Percentiles rank a stretch among this genome's conserved stretches.
phyloP scores from a whole-genome alignment of 1,140 invertebrate species.

The Delia radicum region DNA sequence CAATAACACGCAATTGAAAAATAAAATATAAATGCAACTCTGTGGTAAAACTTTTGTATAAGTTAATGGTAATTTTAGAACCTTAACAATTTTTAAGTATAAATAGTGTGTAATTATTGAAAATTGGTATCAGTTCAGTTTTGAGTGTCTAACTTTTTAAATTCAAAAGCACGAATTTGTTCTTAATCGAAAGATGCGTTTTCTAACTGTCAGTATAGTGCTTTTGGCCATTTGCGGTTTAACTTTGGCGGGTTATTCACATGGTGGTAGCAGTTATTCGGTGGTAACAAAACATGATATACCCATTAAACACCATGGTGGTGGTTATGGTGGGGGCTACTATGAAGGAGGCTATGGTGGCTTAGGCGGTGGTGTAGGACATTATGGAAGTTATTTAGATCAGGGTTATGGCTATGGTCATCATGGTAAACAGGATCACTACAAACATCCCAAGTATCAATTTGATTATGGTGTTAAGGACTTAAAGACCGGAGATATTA shows the following conservation, averaged over 20 bases:
- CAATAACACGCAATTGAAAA: not conserved
- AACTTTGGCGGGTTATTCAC: slow-evolving; percentile 36
- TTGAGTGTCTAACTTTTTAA: not conserved
- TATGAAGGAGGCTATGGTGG: slow-evolving; percentile 26
- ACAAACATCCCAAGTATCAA: slow-evolving; percentile 66
- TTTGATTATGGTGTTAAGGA: slow-evolving; percentile 76
- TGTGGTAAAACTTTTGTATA: not conserved
- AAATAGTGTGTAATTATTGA: not conserved
- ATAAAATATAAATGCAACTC: not conserved
- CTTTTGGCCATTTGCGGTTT: slow-evolving; percentile 32
- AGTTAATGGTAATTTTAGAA: not conserved
- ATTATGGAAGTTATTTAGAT: not conserved
- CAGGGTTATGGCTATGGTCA: slow-evolving; percentile 14
- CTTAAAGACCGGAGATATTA: slow-evolving; percentile 69
- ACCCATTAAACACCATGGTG: slow-evolving; percentile 34
- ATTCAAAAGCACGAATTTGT: not conserved
- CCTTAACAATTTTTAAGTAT: slow-evolving; percentile 8
- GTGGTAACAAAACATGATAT: slow-evolving; percentile 43
- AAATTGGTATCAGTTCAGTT: slow-evolving; percentile 9
- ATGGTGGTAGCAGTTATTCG: slow-evolving; percentile 43
- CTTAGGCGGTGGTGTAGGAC: not conserved
- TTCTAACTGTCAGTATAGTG: slow-evolving; percentile 10
- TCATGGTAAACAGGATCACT: slow-evolving; percentile 34
- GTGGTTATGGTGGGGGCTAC: slow-evolving; percentile 28
- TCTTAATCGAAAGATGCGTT: not conserved